These are phyloP conservation scores for Araneus ventricosus DNA, from an alignment of 1,140 invertebrate species.

Conservation along the genomic window DNA sequence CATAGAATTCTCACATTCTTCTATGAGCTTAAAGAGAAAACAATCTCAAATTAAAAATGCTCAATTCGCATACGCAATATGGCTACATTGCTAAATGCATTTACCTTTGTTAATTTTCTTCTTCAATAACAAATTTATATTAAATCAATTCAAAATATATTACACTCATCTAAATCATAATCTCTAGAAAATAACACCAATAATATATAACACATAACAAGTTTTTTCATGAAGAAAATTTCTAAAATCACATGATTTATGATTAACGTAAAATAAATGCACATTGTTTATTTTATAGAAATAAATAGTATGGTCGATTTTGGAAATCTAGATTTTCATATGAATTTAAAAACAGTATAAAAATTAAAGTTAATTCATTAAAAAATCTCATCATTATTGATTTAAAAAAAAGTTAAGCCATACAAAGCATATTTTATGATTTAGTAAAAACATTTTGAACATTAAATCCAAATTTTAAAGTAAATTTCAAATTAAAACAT, in stretches of 20 bases:
- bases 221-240: neutral
- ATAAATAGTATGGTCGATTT: neutral
- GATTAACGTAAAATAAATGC: neutral
- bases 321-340: neutral
- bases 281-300: neutral
- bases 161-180: neutral
- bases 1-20: slow-evolving; percentile 28
- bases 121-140: neutral
- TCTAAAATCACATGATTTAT: neutral
- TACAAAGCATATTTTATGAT: neutral
- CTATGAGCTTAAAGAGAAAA: neutral
- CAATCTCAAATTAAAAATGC: neutral
- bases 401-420: neutral
- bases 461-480: neutral
- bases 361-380: neutral
- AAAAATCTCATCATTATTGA: neutral
- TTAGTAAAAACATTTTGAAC: neutral
- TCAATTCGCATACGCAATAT: slow-evolving; percentile 28
- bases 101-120: neutral
- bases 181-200: neutral
- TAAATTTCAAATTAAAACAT: slow-evolving; percentile 6
- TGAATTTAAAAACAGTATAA: neutral
- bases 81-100: slow-evolving; percentile 50
- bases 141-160: neutral
- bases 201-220: neutral